These are phyloP conservation scores for Nixonia krombeini DNA, from an alignment of 1,140 invertebrate species.

Conservation along the genomic window DNA sequence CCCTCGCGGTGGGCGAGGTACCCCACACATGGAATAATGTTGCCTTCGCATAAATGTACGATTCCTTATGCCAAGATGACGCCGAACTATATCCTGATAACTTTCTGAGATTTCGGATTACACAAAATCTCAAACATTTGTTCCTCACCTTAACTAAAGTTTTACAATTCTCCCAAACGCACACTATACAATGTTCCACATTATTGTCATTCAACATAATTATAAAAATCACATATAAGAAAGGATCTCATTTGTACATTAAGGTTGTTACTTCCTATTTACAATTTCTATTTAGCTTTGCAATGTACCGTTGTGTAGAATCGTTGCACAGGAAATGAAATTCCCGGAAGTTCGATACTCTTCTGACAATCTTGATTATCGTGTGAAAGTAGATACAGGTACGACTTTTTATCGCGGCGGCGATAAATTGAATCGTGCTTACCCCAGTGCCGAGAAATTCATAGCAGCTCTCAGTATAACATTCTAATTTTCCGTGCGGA, in stretches of 20 bases:
- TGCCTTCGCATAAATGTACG: slow-evolving; percentile 60
- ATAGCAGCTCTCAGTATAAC: slow-evolving; percentile 54
- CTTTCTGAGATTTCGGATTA: slow-evolving; percentile 23
- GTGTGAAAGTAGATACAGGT: too few species aligned
- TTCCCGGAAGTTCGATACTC: too few species aligned
- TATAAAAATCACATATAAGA: too few species aligned
- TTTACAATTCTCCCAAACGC: too few species aligned
- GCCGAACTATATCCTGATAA: slow-evolving; percentile 35
- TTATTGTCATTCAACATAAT: too few species aligned
- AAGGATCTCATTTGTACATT: too few species aligned
- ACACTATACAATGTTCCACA: too few species aligned
- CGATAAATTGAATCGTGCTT: slow-evolving; percentile 43
- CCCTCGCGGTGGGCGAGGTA: slow-evolving; percentile 12
- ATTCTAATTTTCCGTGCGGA: slow-evolving; percentile 71
- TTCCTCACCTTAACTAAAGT: not conserved
- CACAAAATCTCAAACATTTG: slow-evolving; percentile 7
- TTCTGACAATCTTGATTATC: too few species aligned
- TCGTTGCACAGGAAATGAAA: too few species aligned
- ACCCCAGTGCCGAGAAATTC: slow-evolving; percentile 41
- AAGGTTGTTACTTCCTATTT: too few species aligned
- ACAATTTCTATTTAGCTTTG: too few species aligned
- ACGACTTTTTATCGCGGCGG: slow-evolving; percentile 18
- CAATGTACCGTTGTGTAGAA: too few species aligned
- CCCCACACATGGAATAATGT: slow-evolving; percentile 35
- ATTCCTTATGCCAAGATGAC: slow-evolving; percentile 58